phyloP scores from a whole-genome alignment of 2,113 vertebrate species.

The Malurus alboscapulatus region DNA sequence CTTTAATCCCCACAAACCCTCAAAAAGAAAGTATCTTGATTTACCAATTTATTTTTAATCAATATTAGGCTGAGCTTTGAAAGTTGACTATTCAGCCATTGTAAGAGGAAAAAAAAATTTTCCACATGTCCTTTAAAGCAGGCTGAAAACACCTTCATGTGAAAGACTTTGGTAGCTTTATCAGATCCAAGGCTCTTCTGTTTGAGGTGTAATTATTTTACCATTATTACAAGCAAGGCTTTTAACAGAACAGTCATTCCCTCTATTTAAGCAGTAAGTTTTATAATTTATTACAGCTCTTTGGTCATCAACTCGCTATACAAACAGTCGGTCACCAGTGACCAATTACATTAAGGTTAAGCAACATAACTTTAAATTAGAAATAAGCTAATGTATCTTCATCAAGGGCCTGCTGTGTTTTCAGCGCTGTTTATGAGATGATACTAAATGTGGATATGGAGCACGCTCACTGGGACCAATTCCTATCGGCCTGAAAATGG shows the following conservation, averaged over 20 bases:
- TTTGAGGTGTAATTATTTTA: constrained; percentile 79
- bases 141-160: constrained; percentile 35
- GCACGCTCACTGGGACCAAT: constrained; percentile 82
- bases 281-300: constrained; percentile 75
- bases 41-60: constrained; percentile 68
- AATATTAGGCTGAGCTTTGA: constrained; percentile 39
- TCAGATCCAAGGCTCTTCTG: constrained; percentile 67
- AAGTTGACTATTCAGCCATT: constrained; percentile 45
- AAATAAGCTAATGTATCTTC: constrained; percentile 81
- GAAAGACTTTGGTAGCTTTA: constrained; percentile 68
- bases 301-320: constrained; percentile 80
- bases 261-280: constrained; percentile 73
- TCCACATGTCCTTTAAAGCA: constrained; percentile 38
- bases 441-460: constrained; percentile 82
- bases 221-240: constrained; percentile 73
- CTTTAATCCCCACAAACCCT: constrained; percentile 40
- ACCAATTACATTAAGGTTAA: constrained; percentile 88
- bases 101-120: neutral
- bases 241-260: constrained; percentile 72
- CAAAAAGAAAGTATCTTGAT: constrained; percentile 51
- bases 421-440: constrained; percentile 82
- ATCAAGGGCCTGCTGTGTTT: constrained; percentile 81
- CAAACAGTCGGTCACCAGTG: constrained; percentile 86
- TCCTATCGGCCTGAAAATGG: constrained; percentile 81
- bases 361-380: constrained; percentile 79